Evolutionary conservation across 2,113 vertebrate species (phyloP).

Genomic region (Brienomyrus brachyistius): DNA sequence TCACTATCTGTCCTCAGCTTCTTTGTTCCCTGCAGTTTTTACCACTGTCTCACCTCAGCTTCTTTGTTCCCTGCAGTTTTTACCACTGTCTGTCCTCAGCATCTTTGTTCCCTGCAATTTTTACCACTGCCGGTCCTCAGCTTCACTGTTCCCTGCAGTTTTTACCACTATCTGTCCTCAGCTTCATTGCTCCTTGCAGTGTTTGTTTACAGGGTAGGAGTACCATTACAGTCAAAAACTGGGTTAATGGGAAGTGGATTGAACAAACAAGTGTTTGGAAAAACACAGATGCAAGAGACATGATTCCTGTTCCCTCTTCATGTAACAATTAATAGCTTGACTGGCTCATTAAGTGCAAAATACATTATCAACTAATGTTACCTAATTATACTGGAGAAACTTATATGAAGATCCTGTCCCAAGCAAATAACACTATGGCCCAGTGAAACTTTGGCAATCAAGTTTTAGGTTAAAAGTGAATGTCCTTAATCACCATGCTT

Average conservation of each 20-base stretch:
- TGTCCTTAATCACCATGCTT: not conserved
- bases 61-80: not conserved
- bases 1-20: not conserved
- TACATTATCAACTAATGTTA: not conserved
- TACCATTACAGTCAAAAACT: not conserved
- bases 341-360: not conserved
- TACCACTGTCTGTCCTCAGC: not conserved
- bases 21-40: not conserved
- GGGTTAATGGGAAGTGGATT: not conserved
- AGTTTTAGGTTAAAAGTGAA: not conserved
- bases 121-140: not conserved
- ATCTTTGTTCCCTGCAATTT: not conserved
- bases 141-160: not conserved
- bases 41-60: not conserved
- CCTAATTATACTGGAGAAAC: not conserved
- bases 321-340: not conserved
- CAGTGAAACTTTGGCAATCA: not conserved
- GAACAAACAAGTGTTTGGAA: not conserved
- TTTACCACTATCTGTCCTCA: not conserved
- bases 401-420: not conserved
- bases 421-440: not conserved
- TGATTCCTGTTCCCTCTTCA: not conserved
- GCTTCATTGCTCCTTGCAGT: not conserved
- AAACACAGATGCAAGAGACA: not conserved
- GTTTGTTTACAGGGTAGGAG: not conserved